These are phyloP conservation scores for Lordiphosa stackelbergi DNA, from an alignment of 1,140 invertebrate genomes.

Conservation along the genomic window DNA sequence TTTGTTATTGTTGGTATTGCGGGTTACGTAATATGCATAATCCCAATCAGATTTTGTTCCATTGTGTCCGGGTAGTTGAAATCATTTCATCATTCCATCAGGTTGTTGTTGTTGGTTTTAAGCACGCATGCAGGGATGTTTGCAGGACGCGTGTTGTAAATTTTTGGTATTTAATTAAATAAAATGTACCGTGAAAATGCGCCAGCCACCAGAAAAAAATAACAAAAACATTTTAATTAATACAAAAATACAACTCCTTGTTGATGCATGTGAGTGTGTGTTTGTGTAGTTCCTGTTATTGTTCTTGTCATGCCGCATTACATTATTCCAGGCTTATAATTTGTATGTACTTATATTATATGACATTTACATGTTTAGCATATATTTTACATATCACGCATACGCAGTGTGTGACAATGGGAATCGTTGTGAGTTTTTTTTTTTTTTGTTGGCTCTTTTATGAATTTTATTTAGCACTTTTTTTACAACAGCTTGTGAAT, in stretches of 20 bases:
- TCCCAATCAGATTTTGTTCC: no score
- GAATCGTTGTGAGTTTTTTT: constrained; percentile 20
- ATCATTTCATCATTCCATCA: no score
- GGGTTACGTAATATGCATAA: no score
- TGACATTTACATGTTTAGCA: constrained; percentile 51
- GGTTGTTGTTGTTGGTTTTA: constrained; percentile 7
- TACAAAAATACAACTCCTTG: constrained; percentile 30
- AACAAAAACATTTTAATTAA: constrained; percentile 64
- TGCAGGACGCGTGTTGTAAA: constrained; percentile 4
- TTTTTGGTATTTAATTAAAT: constrained; percentile 58
- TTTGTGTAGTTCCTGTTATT: constrained; percentile 13
- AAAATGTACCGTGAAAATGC: constrained; percentile 24
- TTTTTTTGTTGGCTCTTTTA: constrained; percentile 5
- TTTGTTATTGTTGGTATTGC: no score
- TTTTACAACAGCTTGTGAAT: no score
- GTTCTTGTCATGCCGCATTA: constrained; percentile 45
- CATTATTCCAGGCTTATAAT: constrained; percentile 27
- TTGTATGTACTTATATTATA: constrained; percentile 12
- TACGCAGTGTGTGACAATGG: constrained; percentile 44
- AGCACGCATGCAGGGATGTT: background rate
- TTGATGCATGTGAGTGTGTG: constrained; percentile 11
- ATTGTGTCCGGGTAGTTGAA: no score
- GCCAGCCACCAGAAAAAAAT: constrained; percentile 31
- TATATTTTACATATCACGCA: constrained; percentile 46
- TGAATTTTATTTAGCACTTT: constrained; percentile 28